Conservation (phyloP, 2,113 vertebrate species). For the Piprites chloris region DNA sequence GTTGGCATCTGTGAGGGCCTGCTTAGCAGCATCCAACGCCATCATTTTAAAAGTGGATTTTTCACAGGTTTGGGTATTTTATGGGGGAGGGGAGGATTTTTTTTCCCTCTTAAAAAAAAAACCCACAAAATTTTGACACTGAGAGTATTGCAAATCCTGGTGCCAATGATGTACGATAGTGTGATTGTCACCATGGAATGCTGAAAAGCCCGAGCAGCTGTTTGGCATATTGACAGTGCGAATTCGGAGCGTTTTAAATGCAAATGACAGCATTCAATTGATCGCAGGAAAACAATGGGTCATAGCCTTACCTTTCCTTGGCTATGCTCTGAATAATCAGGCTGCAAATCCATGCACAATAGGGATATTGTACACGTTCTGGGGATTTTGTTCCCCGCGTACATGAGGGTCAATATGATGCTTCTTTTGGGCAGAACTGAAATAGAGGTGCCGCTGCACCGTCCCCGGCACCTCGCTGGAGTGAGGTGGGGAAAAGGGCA, state of each 20-base stretch:
- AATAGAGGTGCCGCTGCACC: background rate
- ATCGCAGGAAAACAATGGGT: constrained; percentile 61
- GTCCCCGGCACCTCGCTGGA: background rate
- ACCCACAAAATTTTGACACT: constrained; percentile 67
- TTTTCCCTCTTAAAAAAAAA: background rate
- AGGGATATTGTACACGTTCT: constrained; percentile 37
- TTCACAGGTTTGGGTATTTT: constrained; percentile 70
- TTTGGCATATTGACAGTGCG: constrained; percentile 76
- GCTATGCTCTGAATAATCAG: constrained; percentile 53
- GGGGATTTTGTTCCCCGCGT: constrained; percentile 17
- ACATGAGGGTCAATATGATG: background rate
- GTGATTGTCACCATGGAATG: constrained; percentile 79
- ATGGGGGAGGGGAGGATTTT: background rate
- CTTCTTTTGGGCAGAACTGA: background rate
- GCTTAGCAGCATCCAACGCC: constrained; percentile 53
- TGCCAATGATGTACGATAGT: constrained; percentile 74
- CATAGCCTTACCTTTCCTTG: constrained; percentile 53
- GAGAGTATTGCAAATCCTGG: constrained; percentile 77
- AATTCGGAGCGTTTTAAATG: constrained; percentile 75
- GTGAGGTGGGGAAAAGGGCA: background rate
- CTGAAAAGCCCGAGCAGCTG: constrained; percentile 80
- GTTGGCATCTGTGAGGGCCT: constrained; percentile 69
- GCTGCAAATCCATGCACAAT: constrained; percentile 56
- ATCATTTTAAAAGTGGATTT: constrained; percentile 67
- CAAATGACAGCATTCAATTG: constrained; percentile 75